phyloP scores from a whole-genome alignment of 2,888 invertebrate species.

The Caenorhabditis sulstoni region DNA sequence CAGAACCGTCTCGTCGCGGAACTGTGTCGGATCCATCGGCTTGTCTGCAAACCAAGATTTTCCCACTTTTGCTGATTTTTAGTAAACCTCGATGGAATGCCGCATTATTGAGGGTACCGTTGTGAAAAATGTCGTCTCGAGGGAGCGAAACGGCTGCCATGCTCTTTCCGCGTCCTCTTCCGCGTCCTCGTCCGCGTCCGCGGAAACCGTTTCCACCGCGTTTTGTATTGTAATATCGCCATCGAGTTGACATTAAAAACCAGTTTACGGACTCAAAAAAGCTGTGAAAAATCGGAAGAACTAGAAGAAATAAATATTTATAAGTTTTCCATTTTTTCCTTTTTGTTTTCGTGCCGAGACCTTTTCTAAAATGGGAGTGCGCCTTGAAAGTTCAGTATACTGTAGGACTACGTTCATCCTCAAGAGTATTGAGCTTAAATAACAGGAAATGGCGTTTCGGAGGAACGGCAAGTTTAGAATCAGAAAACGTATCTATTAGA shows the following conservation, averaged over 20 bases:
- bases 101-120: slow-evolving; percentile 1
- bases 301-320: too few relatives aligned
- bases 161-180: slow-evolving; percentile 23
- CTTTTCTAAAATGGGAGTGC: not conserved
- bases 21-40: slow-evolving; percentile 40
- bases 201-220: slow-evolving; percentile 34
- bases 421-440: too few relatives aligned
- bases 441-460: too few relatives aligned
- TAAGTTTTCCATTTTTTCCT: not conserved
- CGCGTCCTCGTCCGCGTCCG: slow-evolving; percentile 34
- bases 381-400: not conserved
- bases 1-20: slow-evolving; percentile 40
- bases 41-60: slow-evolving; percentile 19
- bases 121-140: slow-evolving; percentile 27
- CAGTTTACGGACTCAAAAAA: too few relatives aligned
- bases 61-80: not conserved
- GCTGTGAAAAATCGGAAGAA: too few relatives aligned
- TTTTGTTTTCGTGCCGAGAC: not conserved
- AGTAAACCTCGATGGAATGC: slow-evolving; percentile 12
- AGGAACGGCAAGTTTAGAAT: too few relatives aligned
- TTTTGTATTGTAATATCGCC: slow-evolving; percentile 50
- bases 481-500: too few relatives aligned
- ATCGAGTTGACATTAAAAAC: slow-evolving; percentile 31
- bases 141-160: slow-evolving; percentile 25
- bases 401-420: too few relatives aligned